phyloP scores from a whole-genome alignment of 2,113 vertebrate species.

The Artemisiospiza belli region DNA sequence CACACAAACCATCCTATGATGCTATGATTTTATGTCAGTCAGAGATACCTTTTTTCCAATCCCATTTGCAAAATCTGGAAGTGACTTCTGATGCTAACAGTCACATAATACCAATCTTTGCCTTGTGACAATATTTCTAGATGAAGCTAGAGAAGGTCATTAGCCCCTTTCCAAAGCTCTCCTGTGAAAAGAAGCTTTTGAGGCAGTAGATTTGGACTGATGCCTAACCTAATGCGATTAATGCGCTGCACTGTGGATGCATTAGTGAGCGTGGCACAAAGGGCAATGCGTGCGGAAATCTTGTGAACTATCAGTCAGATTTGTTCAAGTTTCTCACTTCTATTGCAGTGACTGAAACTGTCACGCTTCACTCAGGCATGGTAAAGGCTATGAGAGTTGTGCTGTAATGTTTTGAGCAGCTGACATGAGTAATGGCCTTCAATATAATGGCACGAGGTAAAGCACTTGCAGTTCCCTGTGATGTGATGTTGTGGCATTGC shows the following conservation, averaged over 20 bases:
- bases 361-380: neutral
- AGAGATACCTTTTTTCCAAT: neutral
- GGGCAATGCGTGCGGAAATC: neutral
- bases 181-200: neutral
- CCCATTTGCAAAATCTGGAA: neutral
- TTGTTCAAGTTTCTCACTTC: constrained; percentile 11
- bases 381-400: neutral
- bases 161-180: neutral
- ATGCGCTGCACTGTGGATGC: neutral
- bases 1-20: neutral
- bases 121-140: neutral
- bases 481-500: neutral
- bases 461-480: neutral
- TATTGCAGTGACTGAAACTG: neutral
- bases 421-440: neutral
- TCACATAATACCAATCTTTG: neutral
- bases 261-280: neutral
- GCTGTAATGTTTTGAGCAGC: neutral
- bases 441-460: neutral
- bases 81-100: neutral
- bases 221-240: neutral
- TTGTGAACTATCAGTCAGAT: neutral
- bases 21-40: neutral
- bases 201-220: neutral
- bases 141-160: neutral